phyloP scores from a whole-genome alignment of 2,113 vertebrate species.

The Tachycineta bicolor region DNA sequence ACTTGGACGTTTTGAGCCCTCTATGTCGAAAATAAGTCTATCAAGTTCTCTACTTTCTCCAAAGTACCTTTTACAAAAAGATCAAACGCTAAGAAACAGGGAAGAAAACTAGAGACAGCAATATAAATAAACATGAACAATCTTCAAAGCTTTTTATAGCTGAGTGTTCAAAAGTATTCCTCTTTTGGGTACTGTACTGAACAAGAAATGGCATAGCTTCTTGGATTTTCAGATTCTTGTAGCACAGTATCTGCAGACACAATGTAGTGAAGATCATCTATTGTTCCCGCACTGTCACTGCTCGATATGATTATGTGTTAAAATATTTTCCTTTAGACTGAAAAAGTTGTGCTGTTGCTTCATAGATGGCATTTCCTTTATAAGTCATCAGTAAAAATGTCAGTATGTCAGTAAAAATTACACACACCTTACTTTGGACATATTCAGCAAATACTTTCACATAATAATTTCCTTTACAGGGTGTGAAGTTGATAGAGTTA shows the following conservation, averaged over 20 bases:
- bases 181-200: background rate
- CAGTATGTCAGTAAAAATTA: too few relatives aligned
- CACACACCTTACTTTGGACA: background rate
- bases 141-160: background rate
- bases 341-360: constrained; percentile 30
- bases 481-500: constrained; percentile 29
- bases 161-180: background rate
- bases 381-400: constrained; percentile 25
- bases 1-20: background rate
- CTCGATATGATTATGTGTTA: background rate
- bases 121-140: background rate
- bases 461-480: constrained; percentile 8
- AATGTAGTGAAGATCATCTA: background rate
- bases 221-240: background rate
- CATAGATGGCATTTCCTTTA: constrained; percentile 4
- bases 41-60: background rate
- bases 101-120: background rate
- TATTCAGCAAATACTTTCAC: constrained; percentile 33
- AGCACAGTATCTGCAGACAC: background rate
- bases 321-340: background rate
- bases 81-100: background rate
- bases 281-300: background rate
- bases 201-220: background rate
- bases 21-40: background rate
- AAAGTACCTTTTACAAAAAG: background rate